Percentiles rank a stretch among this genome's conserved stretches.
phyloP scores from a whole-genome alignment of 2,113 vertebrate genomes.

The Rhynchomys soricoides region DNA sequence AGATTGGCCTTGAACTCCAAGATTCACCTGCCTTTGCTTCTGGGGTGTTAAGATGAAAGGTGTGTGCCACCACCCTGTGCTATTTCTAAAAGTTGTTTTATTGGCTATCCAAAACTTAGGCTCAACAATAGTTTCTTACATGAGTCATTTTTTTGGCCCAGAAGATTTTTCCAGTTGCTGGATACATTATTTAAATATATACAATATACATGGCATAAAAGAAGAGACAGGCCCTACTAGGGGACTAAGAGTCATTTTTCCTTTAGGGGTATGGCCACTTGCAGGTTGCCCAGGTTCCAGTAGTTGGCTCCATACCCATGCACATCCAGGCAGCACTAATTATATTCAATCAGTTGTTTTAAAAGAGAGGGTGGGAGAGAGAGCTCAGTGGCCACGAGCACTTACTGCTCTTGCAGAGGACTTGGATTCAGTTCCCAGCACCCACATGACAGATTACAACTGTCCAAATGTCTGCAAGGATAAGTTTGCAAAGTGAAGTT shows the following conservation, averaged over 20 bases:
- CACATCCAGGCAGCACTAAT: neutral
- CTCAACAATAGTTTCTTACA: conserved; percentile 28
- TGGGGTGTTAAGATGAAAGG: neutral
- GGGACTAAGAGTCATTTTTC: neutral
- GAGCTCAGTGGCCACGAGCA: neutral
- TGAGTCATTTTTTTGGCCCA: neutral
- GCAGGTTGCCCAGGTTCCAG: neutral
- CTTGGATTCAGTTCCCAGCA: neutral
- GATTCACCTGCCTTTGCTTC: neutral
- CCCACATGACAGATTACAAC: neutral
- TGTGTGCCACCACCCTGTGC: neutral
- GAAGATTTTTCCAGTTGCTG: conserved; percentile 1
- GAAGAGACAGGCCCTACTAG: neutral
- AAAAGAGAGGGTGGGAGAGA: neutral
- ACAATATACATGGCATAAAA: conserved; percentile 19
- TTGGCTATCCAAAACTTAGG: neutral
- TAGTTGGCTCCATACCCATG: neutral
- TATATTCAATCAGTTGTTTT: neutral
- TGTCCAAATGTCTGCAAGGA: neutral
- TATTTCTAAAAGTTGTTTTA: conserved; percentile 40
- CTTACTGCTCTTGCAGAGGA: neutral
- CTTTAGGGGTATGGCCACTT: neutral
- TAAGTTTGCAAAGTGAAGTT: neutral
- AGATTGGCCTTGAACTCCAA: neutral
- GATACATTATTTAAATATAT: conserved; percentile 25